Evolutionary conservation across 2,888 invertebrate genomes (phyloP), one percentile per base, ranked within the genome.

Genomic region (Eupsilia transversa): DNA sequence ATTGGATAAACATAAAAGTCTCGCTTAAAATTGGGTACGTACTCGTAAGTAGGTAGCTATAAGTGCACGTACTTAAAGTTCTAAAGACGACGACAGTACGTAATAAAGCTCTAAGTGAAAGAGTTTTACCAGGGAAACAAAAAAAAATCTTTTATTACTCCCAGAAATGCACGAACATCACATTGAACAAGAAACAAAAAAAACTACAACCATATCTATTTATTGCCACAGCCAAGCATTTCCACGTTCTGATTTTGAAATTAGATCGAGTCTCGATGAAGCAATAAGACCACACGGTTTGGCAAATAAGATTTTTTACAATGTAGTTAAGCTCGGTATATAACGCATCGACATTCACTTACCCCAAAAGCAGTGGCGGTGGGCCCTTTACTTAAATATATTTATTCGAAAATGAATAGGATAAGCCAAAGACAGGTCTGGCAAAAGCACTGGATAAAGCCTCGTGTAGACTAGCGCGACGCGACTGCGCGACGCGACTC

Each of bases 1-100:
- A 81, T 83, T 81, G 80, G 74, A 83, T 72, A 79, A 72, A 76
- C 43, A 33, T 72, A 72, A 79, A 83, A 60, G 33, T 66, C 46
- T 69, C n/a, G 5, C 33, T 46, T 17, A 7, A 49, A 72, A 83
- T 68, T 38, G 27, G 41, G 14, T 59, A 27, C 71, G 61, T 67
- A 41, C 33, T 49, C 27, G 27, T 63, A 72, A 49, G 61, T 41
- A 56, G 27, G 61, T 41, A 56, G 27, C 20, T 54, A 49, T 61
- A 38, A 61, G 73, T 35, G n/a, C 41, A 56, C 41, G 75, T 38
- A 63, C n/a, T 61, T 72, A 41, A 63, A 57, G 41, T 59, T 74
- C 59, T 43, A 14, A 30, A 57, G 56, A 61, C 14, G 64, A 41
- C n/a, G 43, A 43, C 63, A 63, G 49, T 57, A n/a, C 33, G n/a